Conservation (phyloP, 1,140 invertebrate genomes). For the Caenorhabditis briggsae region DNA sequence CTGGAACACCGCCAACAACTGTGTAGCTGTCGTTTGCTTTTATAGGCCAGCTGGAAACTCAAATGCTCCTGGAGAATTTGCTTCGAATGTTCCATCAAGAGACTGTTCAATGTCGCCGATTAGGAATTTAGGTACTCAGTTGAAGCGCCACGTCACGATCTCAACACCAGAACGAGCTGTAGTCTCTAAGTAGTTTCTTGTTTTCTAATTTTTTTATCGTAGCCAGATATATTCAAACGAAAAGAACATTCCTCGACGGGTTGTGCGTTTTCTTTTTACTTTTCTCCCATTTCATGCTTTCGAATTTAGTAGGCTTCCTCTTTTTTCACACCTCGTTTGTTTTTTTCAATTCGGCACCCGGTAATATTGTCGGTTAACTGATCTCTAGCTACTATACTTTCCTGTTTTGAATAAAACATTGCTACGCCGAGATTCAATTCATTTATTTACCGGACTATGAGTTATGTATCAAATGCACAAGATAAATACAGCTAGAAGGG, state of each 20-base stretch:
- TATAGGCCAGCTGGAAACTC: constrained; percentile 76
- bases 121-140: constrained; percentile 50
- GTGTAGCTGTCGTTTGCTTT: constrained; percentile 76
- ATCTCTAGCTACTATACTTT: constrained; percentile 32
- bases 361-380: constrained; percentile 40
- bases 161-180: constrained; percentile 40
- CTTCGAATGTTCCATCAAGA: constrained; percentile 72
- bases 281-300: constrained; percentile 36
- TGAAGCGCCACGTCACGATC: constrained; percentile 61
- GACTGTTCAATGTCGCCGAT: constrained; percentile 60
- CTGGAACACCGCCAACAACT: constrained; percentile 77
- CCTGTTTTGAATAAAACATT: constrained; percentile 13
- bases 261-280: constrained; percentile 29
- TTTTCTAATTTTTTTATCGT: constrained; percentile 20
- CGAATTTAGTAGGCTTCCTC: background rate
- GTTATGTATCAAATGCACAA: too few relatives aligned
- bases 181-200: background rate
- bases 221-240: constrained; percentile 18
- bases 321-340: background rate
- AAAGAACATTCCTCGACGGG: constrained; percentile 41
- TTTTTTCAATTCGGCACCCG: constrained; percentile 43
- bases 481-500: too few relatives aligned
- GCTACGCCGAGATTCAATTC: background rate
- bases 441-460: background rate
- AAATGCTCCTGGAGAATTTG: constrained; percentile 76